Base-by-base conservation (phyloP, 1,140 invertebrate species). In the Cotesia vestalis region DNA sequence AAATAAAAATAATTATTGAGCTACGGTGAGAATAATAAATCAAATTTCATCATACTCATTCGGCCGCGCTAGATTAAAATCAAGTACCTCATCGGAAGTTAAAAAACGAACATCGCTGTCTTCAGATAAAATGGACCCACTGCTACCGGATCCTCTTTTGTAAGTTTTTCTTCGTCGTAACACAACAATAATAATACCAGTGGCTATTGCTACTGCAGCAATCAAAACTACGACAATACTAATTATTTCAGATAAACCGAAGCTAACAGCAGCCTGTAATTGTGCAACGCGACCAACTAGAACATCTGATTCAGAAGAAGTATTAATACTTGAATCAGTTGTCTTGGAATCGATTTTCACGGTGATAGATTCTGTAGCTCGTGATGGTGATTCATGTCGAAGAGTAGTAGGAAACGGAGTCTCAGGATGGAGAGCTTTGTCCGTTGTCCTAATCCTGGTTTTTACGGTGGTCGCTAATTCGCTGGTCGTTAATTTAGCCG, bases 41-140 rank as follows among this genome's bases (percentile, higher is more conserved):
- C 4, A 60, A 59, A 76, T 74, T 75, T 83, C 78, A 53, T 79
- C 76, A 27, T 78, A 78, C 8, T 86, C 83, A 12, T 72, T 80
- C 12, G 86, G 86, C 67, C 81, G 84, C 1, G 87, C 86, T 9
- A 90, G 67, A 73, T 80, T 87, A 75, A 90, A 89, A 75, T 90
- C 88, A 3, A 90, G 78, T 4, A 87, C 79, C 76, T 90, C 89
- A 63, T 89, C 88, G 1, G 85, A 85, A 1, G 89, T 89, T 9
- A 90, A 79, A 77, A 88, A 90, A 66, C 88, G 79, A 0, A 90
- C 89, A 69, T 90, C 89, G 69, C 88, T 89, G 59, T 88, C 86
- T n/a, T 88, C 87, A 1, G 84, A 84, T 14, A 86, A 79, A 9
- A 79, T 81, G 1, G 84, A 85, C 4, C 80, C 76, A 60, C 59